Base-by-base conservation (phyloP, 1,140 invertebrate genomes). In the Scaptodrosophila lebanonensis region DNA sequence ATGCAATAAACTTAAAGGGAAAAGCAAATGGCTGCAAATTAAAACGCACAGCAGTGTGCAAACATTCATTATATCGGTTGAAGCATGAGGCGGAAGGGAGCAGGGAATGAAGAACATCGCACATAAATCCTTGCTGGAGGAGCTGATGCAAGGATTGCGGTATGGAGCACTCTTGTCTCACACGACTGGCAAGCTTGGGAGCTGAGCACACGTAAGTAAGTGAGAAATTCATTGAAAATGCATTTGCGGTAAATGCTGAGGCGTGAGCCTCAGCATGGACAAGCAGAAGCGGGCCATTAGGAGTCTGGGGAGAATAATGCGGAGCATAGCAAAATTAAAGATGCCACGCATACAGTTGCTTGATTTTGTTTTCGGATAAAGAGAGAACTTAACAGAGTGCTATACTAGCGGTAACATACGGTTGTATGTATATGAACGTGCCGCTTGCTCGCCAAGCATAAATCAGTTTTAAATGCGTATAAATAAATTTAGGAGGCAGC, bases 401-500 rank as follows among this genome's bases (percentile, higher is more conserved):
- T 8, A 25, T 22, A 15, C 4, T 13, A 7, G 17, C 13, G n/a
- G 30, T 22, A 32, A 33, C n/a, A n/a, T n/a, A n/a, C n/a, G n/a
- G n/a, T n/a, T 25, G 8, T 25, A 25, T 8, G 15, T 25, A 29
- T 27, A 36, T 16, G 15, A 45, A 27, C 49, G 66, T 75, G 59
- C 69, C 60, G 50, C 27, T 33, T 32, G n/a, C 33, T 22, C 54
- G 30, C 75, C 69, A 36, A 51, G 68, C 75, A 79, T 79, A 79
- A 79, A 79, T 79, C 73, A 79, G 73, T 62, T 79, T 79, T 82
- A 82, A 79, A 79, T 82, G 69, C 73, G 68, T 59, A 73, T 79
- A 79, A 79, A 79, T 79, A 79, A 79, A 79, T 79, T 73, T 65
- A 71, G 56, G 60, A 50, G 53, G 48, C 16, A 39, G 45, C 60